These are phyloP conservation scores for Sebastes cheni DNA, from an alignment of 2,797 vertebrate species.

Conservation along the genomic window DNA sequence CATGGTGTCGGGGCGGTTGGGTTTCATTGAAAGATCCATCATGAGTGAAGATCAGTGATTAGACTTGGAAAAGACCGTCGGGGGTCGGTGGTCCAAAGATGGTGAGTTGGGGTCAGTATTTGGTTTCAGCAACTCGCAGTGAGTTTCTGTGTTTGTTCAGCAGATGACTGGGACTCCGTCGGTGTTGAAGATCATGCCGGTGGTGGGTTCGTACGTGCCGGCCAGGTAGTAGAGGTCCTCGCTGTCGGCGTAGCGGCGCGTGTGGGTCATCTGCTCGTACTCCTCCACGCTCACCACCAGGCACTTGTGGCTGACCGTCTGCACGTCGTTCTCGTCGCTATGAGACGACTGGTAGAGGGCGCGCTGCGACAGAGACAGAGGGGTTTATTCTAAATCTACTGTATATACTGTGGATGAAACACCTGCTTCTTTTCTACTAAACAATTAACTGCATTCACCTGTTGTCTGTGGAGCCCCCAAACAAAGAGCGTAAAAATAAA, in stretches of 20 bases:
- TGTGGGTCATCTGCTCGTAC: slow-evolving; percentile 97
- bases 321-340: slow-evolving; percentile 98
- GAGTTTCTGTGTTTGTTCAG: slow-evolving; percentile 66
- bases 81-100: slow-evolving; percentile 2
- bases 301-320: slow-evolving; percentile 99
- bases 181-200: slow-evolving; percentile 99
- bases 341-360: slow-evolving; percentile 99
- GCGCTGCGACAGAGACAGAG: slow-evolving; percentile 78
- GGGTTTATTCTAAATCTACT: neutral
- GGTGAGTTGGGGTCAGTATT: neutral
- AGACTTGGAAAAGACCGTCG: slow-evolving; percentile 11
- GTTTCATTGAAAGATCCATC: slow-evolving; percentile 8
- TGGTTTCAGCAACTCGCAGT: neutral
- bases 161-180: slow-evolving; percentile 97
- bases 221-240: slow-evolving; percentile 99
- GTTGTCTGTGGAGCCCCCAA: neutral
- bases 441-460: neutral
- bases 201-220: slow-evolving; percentile 98
- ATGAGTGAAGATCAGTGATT: slow-evolving; percentile 43
- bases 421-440: neutral
- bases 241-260: slow-evolving; percentile 96
- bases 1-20: neutral
- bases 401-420: neutral
- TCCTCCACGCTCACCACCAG: slow-evolving; percentile 97
- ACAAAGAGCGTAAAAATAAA: neutral